phyloP scores from a whole-genome alignment of 2,888 invertebrate species.

The Acrobasis consociella region DNA sequence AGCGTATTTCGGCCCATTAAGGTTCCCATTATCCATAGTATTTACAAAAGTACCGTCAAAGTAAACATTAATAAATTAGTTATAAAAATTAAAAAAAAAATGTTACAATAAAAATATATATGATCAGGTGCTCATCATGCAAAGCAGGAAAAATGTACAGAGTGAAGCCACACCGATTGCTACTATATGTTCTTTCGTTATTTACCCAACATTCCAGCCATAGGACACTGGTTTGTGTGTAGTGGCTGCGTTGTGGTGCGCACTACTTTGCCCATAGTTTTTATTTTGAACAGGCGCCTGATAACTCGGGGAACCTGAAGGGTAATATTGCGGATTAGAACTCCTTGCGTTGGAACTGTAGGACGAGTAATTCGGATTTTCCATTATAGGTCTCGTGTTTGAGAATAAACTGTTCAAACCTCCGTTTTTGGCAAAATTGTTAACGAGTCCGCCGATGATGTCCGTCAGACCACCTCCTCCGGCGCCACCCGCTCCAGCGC shows the following conservation, averaged over 20 bases:
- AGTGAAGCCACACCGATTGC: conserved; percentile 47
- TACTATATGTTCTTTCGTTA: conserved; percentile 36
- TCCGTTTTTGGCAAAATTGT: conserved; percentile 64
- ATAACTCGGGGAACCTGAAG: conserved; percentile 65
- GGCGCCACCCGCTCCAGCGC: conserved; percentile 13
- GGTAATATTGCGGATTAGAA: conserved; percentile 67
- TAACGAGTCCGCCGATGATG: conserved; percentile 68
- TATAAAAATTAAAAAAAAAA: neutral
- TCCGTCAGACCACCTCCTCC: conserved; percentile 53
- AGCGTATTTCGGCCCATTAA: no score
- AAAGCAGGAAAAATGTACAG: conserved; percentile 40
- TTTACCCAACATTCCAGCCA: conserved; percentile 80
- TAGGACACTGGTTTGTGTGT: conserved; percentile 67
- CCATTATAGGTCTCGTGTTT: conserved; percentile 73
- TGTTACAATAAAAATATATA: conserved; percentile 18
- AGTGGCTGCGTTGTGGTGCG: conserved; percentile 53
- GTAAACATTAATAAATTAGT: neutral
- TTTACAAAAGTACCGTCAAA: neutral
- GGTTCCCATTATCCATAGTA: neutral
- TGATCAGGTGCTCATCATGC: conserved; percentile 32
- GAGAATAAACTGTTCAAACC: conserved; percentile 54
- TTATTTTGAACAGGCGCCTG: conserved; percentile 61
- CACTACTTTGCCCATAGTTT: conserved; percentile 63
- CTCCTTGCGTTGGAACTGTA: conserved; percentile 64
- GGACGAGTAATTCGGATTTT: conserved; percentile 72